Base-by-base conservation (phyloP, 2,888 invertebrate genomes). In the Lochmaea capreae region DNA sequence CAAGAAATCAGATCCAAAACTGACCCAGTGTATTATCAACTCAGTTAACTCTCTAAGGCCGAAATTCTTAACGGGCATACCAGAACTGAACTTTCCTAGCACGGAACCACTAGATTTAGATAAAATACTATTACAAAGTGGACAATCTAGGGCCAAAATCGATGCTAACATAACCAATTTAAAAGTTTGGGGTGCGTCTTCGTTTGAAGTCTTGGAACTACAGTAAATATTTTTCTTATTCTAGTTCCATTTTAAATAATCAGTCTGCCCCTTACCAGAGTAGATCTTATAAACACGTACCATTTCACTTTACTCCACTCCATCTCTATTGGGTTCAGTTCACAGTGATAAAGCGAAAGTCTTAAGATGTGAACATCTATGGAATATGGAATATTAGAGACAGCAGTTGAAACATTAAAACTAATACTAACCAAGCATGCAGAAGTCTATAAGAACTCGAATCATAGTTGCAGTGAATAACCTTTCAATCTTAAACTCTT, bases 111-210 rank as follows among this genome's bases (percentile, higher is more conserved):
- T 90, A 4, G 77, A 66, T 16, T 68, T 86, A 22, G 83, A 84
- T 22, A 81, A 81, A 71, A 78, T 86, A 6, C 79, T 81, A 65
- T 71, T 86, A 58, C 78, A 80, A 72, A 83, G 84, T 65, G 86
- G 86, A 43, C 84, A 90, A 22, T 78, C 70, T 65, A 75, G 73
- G 0, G 84, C 84, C 2, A 83, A 82, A 82, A 88, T 91, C 73
- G 89, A 90, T 0, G 91, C 91, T 0, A 90, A 91, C 62, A 90
- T 91, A 68, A 91, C 90, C 70, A 89, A 91, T 76, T 86, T 92
- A 62, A 89, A 89, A 80, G 91, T 92, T 12, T 87, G 88, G 76
- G 92, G 92, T 6, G 90, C 91, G 0, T 90, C 91, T 77, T 87
- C 89, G 80, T 92, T 91, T 83, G 88, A 90, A 79, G 89, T 92